Evolutionary conservation across 2,797 vertebrate species (phyloP), one percentile per base, ranked within the genome.

Genomic region (Antrozous pallidus): DNA sequence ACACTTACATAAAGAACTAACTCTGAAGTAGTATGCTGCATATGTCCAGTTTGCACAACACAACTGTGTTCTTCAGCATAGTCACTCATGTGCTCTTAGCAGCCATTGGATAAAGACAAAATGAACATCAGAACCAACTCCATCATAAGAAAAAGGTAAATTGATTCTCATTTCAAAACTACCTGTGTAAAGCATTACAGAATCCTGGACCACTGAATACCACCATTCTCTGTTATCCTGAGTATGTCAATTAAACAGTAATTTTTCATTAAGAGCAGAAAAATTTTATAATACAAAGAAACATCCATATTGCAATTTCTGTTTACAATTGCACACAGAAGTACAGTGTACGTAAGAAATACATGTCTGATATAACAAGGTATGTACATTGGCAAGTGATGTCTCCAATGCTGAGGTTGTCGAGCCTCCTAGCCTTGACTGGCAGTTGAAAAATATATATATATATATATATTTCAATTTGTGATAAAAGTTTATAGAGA

Each of bases 161-260:
- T 95, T 93, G 96, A 98, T 98, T 97, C 94, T 97, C 92, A 51
- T 90, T 95, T 98, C 97, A 97, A 97, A 98, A 98, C 67, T 98
- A 98, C 98, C 98, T 96, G 91, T 97, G 83, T 97, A 98, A 98
- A 98, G 97, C 98, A 97, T 97, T 96, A 98, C 96, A 97, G 97
- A 98, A 98, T 97, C 97, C 98, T 98, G 98, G 98, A 98, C 97
- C 97, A 98, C 95, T 98, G 98, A 97, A 98, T 98, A 99, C 98
- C 98, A 98, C 97, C 98, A 98, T 98, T 97, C 98, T 99, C 98
- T 98, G 98, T 98, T 98, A 99, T 99, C 99, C 99, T 99, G 99
- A 99, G 99, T 99, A 99, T 98, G 98, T 99, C 98, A 99, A 98
- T 99, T 98, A 98, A 99, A 99, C 97, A 98, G 97, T 98, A 99